phyloP scores from a whole-genome alignment of 2,113 vertebrate species.

The Seriola aureovittata region DNA sequence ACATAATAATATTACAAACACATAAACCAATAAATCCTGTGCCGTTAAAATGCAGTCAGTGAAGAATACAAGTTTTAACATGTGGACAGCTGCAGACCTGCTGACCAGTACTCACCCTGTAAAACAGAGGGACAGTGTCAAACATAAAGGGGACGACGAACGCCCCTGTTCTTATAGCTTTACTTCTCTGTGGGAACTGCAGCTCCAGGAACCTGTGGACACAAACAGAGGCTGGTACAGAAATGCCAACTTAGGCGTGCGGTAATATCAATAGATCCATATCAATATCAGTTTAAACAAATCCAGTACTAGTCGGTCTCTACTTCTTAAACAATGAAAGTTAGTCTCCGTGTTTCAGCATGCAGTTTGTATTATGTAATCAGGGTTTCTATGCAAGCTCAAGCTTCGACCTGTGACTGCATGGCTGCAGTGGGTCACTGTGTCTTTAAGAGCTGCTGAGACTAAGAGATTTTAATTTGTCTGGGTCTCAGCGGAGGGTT shows the following conservation, averaged over 20 bases:
- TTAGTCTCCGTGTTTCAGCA: not conserved
- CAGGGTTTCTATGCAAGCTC: not conserved
- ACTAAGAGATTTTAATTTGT: not conserved
- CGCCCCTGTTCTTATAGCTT: slow-evolving; percentile 82
- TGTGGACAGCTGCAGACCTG: not conserved
- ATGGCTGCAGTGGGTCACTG: not conserved
- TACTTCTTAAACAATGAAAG: not conserved
- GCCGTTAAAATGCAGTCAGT: not conserved
- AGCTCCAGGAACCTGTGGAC: slow-evolving; percentile 85
- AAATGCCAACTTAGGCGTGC: not conserved
- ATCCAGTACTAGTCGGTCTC: not conserved
- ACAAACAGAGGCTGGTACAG: not conserved
- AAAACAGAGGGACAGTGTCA: slow-evolving; percentile 87
- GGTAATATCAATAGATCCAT: too few relatives aligned
- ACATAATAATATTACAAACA: slow-evolving; percentile 19
- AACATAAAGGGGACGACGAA: slow-evolving; percentile 89
- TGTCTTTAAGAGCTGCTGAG: slow-evolving; percentile 8
- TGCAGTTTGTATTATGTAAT: not conserved
- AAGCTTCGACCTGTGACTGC: not conserved
- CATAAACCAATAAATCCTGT: not conserved
- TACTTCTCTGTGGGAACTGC: slow-evolving; percentile 84
- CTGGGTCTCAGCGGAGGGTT: slow-evolving; percentile 9
- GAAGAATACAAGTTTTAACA: not conserved
- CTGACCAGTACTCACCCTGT: slow-evolving; percentile 77
- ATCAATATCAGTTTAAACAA: too few relatives aligned